Evolutionary conservation across 2,113 vertebrate genomes (phyloP), one percentile per base, ranked within the genome.

Genomic region (Galemys pyrenaicus): DNA sequence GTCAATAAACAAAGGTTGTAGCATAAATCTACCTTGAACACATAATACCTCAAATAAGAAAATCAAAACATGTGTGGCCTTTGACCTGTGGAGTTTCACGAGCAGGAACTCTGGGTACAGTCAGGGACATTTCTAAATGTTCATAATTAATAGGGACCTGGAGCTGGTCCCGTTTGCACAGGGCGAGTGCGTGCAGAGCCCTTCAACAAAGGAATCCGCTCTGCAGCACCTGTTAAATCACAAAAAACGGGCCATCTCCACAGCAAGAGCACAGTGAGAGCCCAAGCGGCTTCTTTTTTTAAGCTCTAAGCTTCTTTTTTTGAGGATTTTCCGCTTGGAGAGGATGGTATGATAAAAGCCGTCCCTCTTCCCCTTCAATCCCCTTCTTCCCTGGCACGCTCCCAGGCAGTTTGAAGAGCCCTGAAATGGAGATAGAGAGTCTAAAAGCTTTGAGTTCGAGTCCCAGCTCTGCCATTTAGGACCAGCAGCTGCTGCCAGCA

Each of bases 1-100:
- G 98, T 98, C 98, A 98, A 98, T 98, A 98, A 98, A 98, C 98
- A 98, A 98, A 98, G 98, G 97, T 98, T 98, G 98, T 98, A 98
- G 98, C 98, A 98, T 98, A 98, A 98, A 98, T 98, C 98, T 98
- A 98, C 98, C 98, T 98, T 98, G 98, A 98, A 98, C 98, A 98
- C 98, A 98, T 98, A 98, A 98, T 98, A 98, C 98, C 98, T 98
- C 98, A 97, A 98, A 98, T 98, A 98, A 98, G 98, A 98, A 99
- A 99, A 98, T 94, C 98, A 98, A 98, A 98, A 98, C 98, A 99
- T 80, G 92, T 99, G 98, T 98, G 98, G 97, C 98, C 98, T 98
- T 98, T 98, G 98, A 98, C 98, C 98, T 96, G 78, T 71, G 90
- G 96, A 98, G 97, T 98, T 98, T 98, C 98, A 98, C 28, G 91